A percentile compares a stretch with the other conserved stretches of the same genome.
Conservation (phyloP, 2,888 invertebrate species). For the Baccha elongata region DNA sequence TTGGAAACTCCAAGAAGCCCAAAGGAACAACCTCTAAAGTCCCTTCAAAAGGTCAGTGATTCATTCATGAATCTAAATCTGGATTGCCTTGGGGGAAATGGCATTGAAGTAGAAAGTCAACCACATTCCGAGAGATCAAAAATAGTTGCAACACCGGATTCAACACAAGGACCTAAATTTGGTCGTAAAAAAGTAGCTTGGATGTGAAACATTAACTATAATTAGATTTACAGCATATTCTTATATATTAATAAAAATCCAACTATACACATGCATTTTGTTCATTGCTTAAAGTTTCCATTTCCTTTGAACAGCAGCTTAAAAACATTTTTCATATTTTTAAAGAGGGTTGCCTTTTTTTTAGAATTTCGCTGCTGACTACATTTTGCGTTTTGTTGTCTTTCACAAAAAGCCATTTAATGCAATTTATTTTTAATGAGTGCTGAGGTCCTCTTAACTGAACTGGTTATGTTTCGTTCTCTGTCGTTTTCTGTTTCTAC, state of each 20-base stretch:
- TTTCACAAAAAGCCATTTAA: conserved; percentile 42
- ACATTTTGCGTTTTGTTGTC: conserved; percentile 26
- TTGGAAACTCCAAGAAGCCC: conserved; percentile 21
- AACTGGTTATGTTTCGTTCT: conserved; percentile 3
- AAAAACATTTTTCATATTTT: background rate
- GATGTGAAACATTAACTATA: conserved; percentile 46
- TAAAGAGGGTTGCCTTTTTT: background rate
- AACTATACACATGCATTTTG: background rate
- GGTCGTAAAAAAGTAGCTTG: conserved; percentile 70
- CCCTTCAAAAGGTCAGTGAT: conserved; percentile 22
- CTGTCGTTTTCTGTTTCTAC: background rate
- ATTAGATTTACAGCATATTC: conserved; percentile 48
- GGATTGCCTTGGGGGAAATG: conserved; percentile 70
- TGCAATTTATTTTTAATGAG: conserved; percentile 64
- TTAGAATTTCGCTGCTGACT: conserved; percentile 16
- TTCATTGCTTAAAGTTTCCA: conserved; percentile 31
- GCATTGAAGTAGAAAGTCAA: conserved; percentile 14
- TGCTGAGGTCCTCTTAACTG: conserved; percentile 15
- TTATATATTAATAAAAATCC: conserved; percentile 33
- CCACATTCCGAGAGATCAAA: conserved; percentile 29
- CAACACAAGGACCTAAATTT: conserved; percentile 52
- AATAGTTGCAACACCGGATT: conserved; percentile 4
- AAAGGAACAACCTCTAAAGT: background rate
- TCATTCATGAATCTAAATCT: conserved; percentile 77
- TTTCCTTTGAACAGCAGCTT: background rate